Evolutionary conservation across 2,113 vertebrate species (phyloP).

Genomic region (Peromyscus leucopus): DNA sequence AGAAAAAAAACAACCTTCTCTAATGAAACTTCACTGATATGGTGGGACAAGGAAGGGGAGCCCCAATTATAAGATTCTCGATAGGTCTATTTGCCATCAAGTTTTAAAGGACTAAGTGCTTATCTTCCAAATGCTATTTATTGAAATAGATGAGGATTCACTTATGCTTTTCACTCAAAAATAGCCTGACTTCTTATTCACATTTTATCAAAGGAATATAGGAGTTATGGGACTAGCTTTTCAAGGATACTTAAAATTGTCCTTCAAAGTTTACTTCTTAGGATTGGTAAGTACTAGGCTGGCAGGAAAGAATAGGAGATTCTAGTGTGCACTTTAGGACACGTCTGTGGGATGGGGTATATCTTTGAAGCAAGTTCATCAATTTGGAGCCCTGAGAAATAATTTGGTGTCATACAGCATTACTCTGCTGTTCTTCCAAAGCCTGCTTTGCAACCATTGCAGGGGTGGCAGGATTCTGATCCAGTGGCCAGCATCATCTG

Average conservation of each 20-base stretch:
- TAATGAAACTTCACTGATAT: not conserved
- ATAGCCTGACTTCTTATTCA: not conserved
- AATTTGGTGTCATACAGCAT: not conserved
- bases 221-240: not conserved
- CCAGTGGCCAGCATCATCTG: no score
- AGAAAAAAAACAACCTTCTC: not conserved
- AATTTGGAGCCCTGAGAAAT: not conserved
- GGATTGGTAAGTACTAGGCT: not conserved
- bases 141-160: not conserved
- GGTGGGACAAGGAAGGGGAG: not conserved
- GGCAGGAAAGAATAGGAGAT: not conserved
- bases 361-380: not conserved
- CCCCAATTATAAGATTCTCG: not conserved
- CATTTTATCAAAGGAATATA: constrained; percentile 49
- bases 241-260: not conserved
- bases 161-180: not conserved
- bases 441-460: not conserved
- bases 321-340: not conserved
- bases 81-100: constrained; percentile 39
- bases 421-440: not conserved
- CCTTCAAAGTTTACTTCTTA: constrained; percentile 12
- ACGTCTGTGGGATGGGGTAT: not conserved
- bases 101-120: constrained; percentile 45
- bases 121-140: constrained; percentile 58
- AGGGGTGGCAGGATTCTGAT: not conserved